Base-by-base conservation (phyloP, 2,113 vertebrate species). In the Gallinago undulata region DNA sequence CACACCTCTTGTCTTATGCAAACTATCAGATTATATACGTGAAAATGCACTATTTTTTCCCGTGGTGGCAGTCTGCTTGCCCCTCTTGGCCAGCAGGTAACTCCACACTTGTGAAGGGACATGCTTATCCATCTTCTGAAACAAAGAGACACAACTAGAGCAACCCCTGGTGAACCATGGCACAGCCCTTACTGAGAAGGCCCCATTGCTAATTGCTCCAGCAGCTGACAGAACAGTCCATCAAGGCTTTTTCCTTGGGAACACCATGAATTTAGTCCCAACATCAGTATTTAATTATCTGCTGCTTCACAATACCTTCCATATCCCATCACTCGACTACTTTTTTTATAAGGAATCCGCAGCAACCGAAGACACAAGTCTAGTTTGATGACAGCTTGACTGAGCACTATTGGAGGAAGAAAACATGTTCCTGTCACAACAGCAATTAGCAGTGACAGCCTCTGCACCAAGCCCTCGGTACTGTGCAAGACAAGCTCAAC, bases 31-130 rank as follows among this genome's bases (percentile, higher is more conserved):
- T 27, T 23, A 8, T 5, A 1, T 8, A 4, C 22, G 6, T 27
- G 4, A 16, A 57, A 13, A 41, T 0, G 1, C 37, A 33, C 19
- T 7, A 3, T 23, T 4, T 13, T 22, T 27, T 21, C 12, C 24
- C 1, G 0, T 4, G 41, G 31, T 25, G 47, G 47, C 30, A 28
- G 5, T 2, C 33, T 62, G 30, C 16, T 35, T 33, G 24, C 11
- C 60, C 33, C 66, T 73, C 27, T 67, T 57, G 56, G 31, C 31
- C 69, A 60, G 28, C 51, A 43, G 35, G 48, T 59, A n/a, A 17
- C 43, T 25, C 55, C 72, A 48, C 17, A 28, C 15, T 5, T 0
- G 23, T 1, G 1, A 41, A 23, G 9, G 48, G 69, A 74, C 30
- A 64, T 0, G 0, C n/a, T 47, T 7, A 45, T 4, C 70, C 2